Evolutionary conservation across 2,113 vertebrate species (phyloP), one percentile per base, ranked within the genome.

Genomic region (Grammomys surdaster): DNA sequence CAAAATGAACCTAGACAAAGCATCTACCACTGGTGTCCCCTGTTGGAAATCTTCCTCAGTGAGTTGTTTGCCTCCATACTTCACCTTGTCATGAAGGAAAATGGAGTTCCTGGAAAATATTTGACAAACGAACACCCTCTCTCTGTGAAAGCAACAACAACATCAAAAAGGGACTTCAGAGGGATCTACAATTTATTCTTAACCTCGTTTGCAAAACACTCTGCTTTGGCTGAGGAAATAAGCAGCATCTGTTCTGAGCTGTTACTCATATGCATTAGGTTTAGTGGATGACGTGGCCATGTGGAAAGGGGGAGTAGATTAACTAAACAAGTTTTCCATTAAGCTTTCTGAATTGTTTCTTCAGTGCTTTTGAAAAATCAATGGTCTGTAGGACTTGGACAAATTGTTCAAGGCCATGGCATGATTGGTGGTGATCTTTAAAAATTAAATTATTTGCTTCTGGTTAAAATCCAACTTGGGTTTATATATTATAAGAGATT

Each of bases 221-320:
- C 94, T 92, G 51, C 93, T 97, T 92, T 40, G 46, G 46, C 88
- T 95, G 65, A 97, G 92, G 89, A 95, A 90, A 92, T 77, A 93
- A 94, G 86, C 75, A 91, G 82, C 24, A 6, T 97, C 67, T 94
- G 46, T 84, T 94, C 67, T 88, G 81, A 90, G 70, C 76, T 95
- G n/a, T 94, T 88, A 70, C 48, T 95, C 73, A 7, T 54, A 94
- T 65, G 40, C 72, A 76, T 46, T 77, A 67, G 60, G 70, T 95
- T 95, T 85, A 48, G 11, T 90, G 91, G 56, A 96, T 89, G 86
- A 89, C 86, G 22, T 86, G 26, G 40, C 69, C 85, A 89, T 77
- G 46, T 85, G 88, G 60, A 96, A 96, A 97, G 60, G 76, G 48
- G 46, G 51, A 95, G 88, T 90, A 84, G 58, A 56, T 93, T 58